Evolutionary conservation across 2,888 invertebrate species (phyloP).

Genomic region (Ommatoiulus sabulosus): DNA sequence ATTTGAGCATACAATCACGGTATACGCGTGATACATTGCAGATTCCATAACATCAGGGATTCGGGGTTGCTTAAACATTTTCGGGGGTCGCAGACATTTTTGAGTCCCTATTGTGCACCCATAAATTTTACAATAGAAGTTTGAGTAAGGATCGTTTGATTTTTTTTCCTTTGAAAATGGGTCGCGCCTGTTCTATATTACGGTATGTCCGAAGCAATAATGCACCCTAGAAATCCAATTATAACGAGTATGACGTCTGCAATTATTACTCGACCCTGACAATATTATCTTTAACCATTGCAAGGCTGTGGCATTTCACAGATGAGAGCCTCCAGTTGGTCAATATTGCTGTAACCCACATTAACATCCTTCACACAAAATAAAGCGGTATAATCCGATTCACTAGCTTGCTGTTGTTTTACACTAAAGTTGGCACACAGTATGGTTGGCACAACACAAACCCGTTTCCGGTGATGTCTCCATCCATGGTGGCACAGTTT

Average conservation of each 20-base stretch:
- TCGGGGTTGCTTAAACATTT: no score
- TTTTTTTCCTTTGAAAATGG: no score
- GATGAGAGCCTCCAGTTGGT: not conserved
- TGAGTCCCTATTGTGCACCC: no score
- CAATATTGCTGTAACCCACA: not conserved
- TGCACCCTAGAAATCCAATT: not conserved
- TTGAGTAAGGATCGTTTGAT: no score
- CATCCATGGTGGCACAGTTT: not conserved
- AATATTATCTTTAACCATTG: not conserved
- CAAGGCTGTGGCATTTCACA: not conserved
- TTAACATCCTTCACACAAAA: not conserved
- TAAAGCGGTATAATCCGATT: not conserved
- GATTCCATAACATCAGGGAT: no score
- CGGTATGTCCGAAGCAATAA: not conserved
- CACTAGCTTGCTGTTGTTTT: not conserved
- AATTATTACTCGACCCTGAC: not conserved
- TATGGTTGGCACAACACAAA: not conserved
- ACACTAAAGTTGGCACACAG: not conserved
- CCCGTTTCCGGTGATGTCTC: not conserved
- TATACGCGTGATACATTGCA: no score
- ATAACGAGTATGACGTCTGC: not conserved
- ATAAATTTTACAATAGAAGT: no score
- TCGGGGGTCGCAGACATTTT: no score
- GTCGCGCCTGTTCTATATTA: no score
- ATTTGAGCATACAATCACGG: no score